Base-by-base conservation (phyloP, 2,888 invertebrate genomes). In the Rhagonycha fulva region DNA sequence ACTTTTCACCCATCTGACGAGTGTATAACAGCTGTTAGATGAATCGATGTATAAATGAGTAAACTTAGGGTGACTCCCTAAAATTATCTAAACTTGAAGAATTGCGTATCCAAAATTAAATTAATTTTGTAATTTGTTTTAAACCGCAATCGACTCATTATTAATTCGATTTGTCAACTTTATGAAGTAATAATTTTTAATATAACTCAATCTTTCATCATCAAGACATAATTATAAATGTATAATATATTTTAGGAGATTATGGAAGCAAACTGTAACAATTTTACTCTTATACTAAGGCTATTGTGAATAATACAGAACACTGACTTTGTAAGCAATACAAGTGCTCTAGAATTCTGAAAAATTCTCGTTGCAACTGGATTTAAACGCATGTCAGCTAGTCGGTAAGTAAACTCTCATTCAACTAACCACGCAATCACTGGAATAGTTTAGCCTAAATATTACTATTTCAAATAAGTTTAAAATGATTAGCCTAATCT, bases 21-120 rank as follows among this genome's bases (percentile, higher is more conserved):
- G 84, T 84, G 82, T 84, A 85, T 84, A 85, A 84, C 84, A 85
- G 84, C 84, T 84, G 84, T 82, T 82, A 83, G 83, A 81, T 83
- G 83, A 84, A 84, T 83, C 83, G 83, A 83, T 83, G 84, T 84
- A 83, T 81, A 84, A 84, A 84, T 81, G 83, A 81, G 82, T 81
- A 80, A 77, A 81, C 76, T 80, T 75, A 80, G 80, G 77, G 77
- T 71, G 71, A 69, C 70, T 76, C 71, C 69, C 68, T 74, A 12
- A 68, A 71, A 72, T 70, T 72, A 72, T 68, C 72, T 71, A 61
- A 62, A 66, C 80, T 66, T n/a, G 14, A 71, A 68, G 72, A 67
- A 72, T 73, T 62, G 69, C 19, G 26, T 19, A 70, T 71, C 66
- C 63, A 61, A 67, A 28, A 14, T 74, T 70, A 47, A 62, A 67